phyloP scores from a whole-genome alignment of 2,113 vertebrate genomes.

The Apodemus sylvaticus region DNA sequence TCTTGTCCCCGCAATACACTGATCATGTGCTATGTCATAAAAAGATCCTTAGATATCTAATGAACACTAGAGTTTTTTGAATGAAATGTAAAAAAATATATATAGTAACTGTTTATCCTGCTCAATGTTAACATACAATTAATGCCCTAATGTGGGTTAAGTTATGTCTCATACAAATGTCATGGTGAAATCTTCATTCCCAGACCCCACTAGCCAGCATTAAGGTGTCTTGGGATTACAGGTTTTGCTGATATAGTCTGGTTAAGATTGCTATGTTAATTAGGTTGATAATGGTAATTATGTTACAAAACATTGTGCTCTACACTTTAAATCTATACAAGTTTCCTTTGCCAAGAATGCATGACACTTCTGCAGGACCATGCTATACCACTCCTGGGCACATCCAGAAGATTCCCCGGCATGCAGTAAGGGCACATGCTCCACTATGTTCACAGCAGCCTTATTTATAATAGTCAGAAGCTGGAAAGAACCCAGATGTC shows the following conservation, averaged over 20 bases:
- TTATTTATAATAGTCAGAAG: too few species aligned
- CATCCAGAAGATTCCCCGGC: too few species aligned
- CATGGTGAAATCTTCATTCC: background rate
- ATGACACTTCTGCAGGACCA: too few species aligned
- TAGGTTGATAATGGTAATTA: background rate
- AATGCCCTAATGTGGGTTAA: background rate
- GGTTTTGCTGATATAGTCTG: background rate
- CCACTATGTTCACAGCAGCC: too few species aligned
- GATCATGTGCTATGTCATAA: background rate
- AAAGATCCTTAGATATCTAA: slow-evolving; percentile 27
- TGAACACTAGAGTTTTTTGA: background rate
- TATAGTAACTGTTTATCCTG: background rate
- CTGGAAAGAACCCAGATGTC: too few species aligned
- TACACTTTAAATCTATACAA: background rate
- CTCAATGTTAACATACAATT: background rate
- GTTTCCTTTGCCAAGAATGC: background rate
- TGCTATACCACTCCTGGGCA: too few species aligned
- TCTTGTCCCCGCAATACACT: background rate
- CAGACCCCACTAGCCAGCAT: background rate
- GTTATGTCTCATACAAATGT: background rate
- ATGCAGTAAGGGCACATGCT: too few species aligned
- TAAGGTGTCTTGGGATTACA: background rate
- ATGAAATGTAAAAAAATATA: background rate
- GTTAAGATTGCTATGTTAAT: background rate
- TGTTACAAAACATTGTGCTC: background rate